Evolutionary conservation across 2,113 vertebrate genomes (phyloP).

Genomic region (Lasiurus borealis): DNA sequence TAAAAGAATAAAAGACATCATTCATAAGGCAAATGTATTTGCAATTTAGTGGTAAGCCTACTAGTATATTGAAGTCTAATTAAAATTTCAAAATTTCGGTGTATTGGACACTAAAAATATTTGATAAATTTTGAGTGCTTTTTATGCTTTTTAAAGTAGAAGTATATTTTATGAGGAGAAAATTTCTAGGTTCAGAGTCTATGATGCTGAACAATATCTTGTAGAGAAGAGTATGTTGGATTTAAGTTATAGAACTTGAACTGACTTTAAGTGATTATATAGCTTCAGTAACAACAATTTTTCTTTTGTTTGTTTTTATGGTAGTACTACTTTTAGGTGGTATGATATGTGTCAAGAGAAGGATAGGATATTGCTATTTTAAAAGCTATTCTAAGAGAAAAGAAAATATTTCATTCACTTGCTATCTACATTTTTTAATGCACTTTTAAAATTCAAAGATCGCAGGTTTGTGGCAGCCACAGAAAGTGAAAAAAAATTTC

Average conservation of each 20-base stretch:
- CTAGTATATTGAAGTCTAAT: not conserved
- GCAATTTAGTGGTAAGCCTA: slow-evolving; percentile 19
- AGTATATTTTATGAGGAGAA: slow-evolving; percentile 23
- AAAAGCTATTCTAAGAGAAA: slow-evolving; percentile 71
- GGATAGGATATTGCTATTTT: slow-evolving; percentile 70
- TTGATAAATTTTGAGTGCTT: slow-evolving; percentile 50
- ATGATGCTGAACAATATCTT: not conserved
- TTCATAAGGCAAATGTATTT: slow-evolving; percentile 28
- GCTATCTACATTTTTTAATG: slow-evolving; percentile 74
- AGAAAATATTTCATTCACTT: slow-evolving; percentile 72
- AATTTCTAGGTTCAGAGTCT: slow-evolving; percentile 33
- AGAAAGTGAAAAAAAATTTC: slow-evolving; percentile 95
- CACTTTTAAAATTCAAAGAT: slow-evolving; percentile 90
- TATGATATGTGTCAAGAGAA: slow-evolving; percentile 14
- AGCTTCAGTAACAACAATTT: slow-evolving; percentile 56
- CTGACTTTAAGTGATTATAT: slow-evolving; percentile 46
- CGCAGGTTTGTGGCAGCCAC: slow-evolving; percentile 89
- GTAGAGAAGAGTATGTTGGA: not conserved
- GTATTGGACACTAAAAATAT: slow-evolving; percentile 39
- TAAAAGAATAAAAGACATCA: slow-evolving; percentile 43
- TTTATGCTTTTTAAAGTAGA: slow-evolving; percentile 49
- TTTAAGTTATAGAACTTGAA: slow-evolving; percentile 50
- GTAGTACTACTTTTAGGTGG: slow-evolving; percentile 47
- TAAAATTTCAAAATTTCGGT: slow-evolving; percentile 29
- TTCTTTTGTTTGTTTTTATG: slow-evolving; percentile 61